phyloP scores from a whole-genome alignment of 1,140 invertebrate genomes.

The Callitettix versicolor region DNA sequence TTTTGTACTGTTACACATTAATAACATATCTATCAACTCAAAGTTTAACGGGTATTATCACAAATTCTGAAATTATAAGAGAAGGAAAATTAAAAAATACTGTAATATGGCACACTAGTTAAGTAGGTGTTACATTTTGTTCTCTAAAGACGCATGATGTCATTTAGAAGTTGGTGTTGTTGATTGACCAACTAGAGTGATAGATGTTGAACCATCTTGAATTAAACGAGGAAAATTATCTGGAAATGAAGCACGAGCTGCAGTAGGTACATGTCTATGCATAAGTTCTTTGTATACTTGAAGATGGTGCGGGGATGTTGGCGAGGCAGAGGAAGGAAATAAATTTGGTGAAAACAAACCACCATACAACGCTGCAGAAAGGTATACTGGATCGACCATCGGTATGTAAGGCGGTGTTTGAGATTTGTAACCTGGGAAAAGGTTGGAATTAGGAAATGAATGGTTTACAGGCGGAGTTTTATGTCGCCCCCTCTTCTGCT shows the following conservation, averaged over 20 bases:
- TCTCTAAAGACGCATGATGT: conserved; percentile 8
- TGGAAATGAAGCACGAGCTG: background rate
- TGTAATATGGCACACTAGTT: too few species aligned
- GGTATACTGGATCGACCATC: conserved; percentile 33
- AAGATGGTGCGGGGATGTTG: conserved; percentile 28
- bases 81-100: too few species aligned
- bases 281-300: conserved; percentile 36
- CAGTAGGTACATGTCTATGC: conserved; percentile 11
- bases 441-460: conserved; percentile 6
- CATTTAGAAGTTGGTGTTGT: conserved; percentile 24
- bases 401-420: conserved; percentile 17
- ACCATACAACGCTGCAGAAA: conserved; percentile 34
- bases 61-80: too few species aligned
- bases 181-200: conserved; percentile 22
- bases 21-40: too few species aligned
- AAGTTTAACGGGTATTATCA: too few species aligned
- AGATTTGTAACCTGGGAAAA: conserved; percentile 15
- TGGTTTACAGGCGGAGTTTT: background rate
- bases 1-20: too few species aligned
- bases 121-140: too few species aligned
- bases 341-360: conserved; percentile 30
- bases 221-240: conserved; percentile 19
- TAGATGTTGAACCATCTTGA: conserved; percentile 24
- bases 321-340: conserved; percentile 19
- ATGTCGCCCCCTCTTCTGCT: conserved; percentile 23